A percentile compares a stretch with the other conserved stretches of the same genome.
Evolutionary conservation across 1,140 invertebrate species (phyloP).

Genomic region (Pseudomyrmex pallidus): DNA sequence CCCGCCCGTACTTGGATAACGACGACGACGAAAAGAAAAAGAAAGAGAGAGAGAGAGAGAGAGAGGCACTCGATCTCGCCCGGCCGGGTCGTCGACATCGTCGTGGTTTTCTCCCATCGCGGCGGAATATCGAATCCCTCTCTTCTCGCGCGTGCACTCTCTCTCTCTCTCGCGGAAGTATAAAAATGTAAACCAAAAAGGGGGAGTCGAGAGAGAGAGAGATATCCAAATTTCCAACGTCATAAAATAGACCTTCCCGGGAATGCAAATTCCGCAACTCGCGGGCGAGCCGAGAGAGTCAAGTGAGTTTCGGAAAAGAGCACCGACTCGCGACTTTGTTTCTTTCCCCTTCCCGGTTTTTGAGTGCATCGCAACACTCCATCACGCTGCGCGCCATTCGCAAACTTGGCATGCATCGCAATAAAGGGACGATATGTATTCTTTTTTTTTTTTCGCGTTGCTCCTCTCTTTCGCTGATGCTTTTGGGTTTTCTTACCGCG

Average conservation of each 20-base stretch:
- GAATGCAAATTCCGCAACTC: slow-evolving; percentile 8
- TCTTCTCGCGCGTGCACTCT: not conserved
- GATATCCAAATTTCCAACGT: slow-evolving; percentile 30
- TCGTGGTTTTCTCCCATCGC: slow-evolving; percentile 1
- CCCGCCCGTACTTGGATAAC: slow-evolving; percentile 21
- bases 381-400: not conserved
- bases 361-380: slow-evolving; percentile 18
- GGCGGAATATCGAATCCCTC: slow-evolving; percentile 40
- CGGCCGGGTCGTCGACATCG: slow-evolving; percentile 33
- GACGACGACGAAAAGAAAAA: not conserved
- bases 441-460: not conserved
- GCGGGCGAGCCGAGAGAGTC: slow-evolving; percentile 11
- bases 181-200: slow-evolving; percentile 6
- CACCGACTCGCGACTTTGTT: slow-evolving; percentile 34
- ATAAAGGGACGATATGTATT: slow-evolving; percentile 5
- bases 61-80: slow-evolving; percentile 22
- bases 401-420: slow-evolving; percentile 18
- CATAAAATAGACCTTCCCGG: slow-evolving; percentile 8
- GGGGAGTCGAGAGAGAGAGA: not conserved
- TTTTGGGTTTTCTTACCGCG: not conserved
- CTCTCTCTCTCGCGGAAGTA: not conserved
- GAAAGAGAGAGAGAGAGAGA: no score
- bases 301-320: not conserved
- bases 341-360: slow-evolving; percentile 9
- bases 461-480: not conserved